Conservation (phyloP, 2,797 vertebrate species). For the Pachyuromys duprasi region DNA sequence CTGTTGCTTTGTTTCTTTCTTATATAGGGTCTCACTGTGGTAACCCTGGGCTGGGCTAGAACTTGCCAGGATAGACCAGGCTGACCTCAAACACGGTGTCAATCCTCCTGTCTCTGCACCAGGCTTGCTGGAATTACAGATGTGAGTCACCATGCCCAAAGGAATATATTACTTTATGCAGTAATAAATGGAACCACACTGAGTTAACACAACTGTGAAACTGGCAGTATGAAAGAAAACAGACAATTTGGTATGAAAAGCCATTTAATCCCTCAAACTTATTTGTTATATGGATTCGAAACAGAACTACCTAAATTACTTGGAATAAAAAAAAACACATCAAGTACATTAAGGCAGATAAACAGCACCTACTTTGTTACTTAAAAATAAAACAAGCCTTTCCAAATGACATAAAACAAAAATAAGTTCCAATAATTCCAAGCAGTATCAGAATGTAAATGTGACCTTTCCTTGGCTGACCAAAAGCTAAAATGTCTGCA, state of each 20-base stretch:
- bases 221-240: not conserved
- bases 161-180: slow-evolving; percentile 30
- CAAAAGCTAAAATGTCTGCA: slow-evolving; percentile 41
- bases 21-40: not conserved
- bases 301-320: slow-evolving; percentile 48
- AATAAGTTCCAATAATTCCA: slow-evolving; percentile 27
- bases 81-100: not conserved
- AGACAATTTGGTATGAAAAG: not conserved
- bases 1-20: not conserved
- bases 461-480: not conserved
- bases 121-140: not conserved
- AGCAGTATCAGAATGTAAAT: slow-evolving; percentile 39
- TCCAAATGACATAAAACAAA: slow-evolving; percentile 27
- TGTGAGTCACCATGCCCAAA: not conserved
- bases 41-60: not conserved
- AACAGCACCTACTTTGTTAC: slow-evolving; percentile 29
- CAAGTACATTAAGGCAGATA: slow-evolving; percentile 35
- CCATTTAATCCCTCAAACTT: slow-evolving; percentile 40
- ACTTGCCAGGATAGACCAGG: not conserved
- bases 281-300: slow-evolving; percentile 40
- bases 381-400: slow-evolving; percentile 47
- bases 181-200: not conserved
- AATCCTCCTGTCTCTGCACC: not conserved
- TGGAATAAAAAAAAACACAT: slow-evolving; percentile 6
- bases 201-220: slow-evolving; percentile 19